These are phyloP conservation scores for Clitarchus hookeri DNA, from an alignment of 2,888 invertebrate species.

Conservation along the genomic window DNA sequence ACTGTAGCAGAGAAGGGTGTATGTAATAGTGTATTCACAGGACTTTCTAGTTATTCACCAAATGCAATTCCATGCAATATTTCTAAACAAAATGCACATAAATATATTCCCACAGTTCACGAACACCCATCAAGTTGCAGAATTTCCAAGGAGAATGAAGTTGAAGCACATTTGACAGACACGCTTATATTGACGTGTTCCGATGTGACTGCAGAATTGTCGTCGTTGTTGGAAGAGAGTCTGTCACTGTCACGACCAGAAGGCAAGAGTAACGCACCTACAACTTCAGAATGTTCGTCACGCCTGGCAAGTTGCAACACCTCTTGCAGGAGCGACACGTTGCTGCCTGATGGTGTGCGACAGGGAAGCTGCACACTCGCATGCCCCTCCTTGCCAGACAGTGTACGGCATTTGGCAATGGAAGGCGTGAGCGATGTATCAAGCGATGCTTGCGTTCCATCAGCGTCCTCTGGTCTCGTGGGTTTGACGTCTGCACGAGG, in stretches of 20 bases:
- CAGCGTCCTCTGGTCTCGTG: not conserved
- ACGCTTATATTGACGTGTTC: not conserved
- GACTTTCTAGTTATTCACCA: not conserved
- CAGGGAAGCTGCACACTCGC: not conserved
- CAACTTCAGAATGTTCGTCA: not conserved
- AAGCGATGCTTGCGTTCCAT: not conserved
- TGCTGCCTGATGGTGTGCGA: not conserved
- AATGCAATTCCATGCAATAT: not conserved
- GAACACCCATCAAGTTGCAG: not conserved
- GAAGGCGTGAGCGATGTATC: not conserved
- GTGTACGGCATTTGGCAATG: not conserved
- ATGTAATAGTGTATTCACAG: not conserved
- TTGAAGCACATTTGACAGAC: not conserved
- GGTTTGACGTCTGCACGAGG: not conserved
- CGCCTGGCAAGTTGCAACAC: not conserved
- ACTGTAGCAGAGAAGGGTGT: not conserved
- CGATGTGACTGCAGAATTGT: not conserved
- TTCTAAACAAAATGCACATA: not conserved
- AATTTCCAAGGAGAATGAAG: not conserved
- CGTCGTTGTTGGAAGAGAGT: not conserved
- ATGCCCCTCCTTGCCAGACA: not conserved
- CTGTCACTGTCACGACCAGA: not conserved
- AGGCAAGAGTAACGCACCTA: not conserved
- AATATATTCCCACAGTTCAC: not conserved
- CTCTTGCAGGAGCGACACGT: not conserved